A percentile compares a stretch with the other conserved stretches of the same genome.
Evolutionary conservation across 2,113 vertebrate species (phyloP).

Genomic region (Ariopsis seemanni): DNA sequence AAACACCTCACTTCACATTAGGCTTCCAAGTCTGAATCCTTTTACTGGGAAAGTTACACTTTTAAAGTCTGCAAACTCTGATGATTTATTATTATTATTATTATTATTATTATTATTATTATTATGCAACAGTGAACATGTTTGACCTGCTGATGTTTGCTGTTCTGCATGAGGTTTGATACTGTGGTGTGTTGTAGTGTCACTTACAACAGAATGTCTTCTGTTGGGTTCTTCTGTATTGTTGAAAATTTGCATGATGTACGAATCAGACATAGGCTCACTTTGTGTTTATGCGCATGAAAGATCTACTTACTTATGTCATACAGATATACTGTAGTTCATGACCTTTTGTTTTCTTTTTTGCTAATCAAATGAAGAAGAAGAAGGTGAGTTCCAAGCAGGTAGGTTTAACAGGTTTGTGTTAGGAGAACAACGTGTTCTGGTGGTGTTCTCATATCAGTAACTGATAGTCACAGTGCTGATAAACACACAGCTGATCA

Average conservation of each 20-base stretch:
- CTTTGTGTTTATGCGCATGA: neutral
- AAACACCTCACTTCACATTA: no score
- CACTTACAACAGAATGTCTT: neutral
- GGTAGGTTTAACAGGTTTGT: constrained; percentile 57
- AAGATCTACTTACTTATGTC: neutral
- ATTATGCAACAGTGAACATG: neutral
- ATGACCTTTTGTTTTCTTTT: constrained; percentile 35
- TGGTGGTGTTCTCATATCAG: neutral
- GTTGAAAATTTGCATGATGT: constrained; percentile 24
- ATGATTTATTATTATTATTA: neutral
- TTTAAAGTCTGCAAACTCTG: neutral
- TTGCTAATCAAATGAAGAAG: constrained; percentile 66
- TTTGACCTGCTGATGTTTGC: neutral
- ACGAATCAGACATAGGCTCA: neutral
- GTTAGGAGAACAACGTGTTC: neutral
- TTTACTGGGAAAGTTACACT: no score
- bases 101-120: neutral
- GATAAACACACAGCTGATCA: neutral
- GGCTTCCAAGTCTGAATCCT: no score
- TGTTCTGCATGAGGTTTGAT: constrained; percentile 1
- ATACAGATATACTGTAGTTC: neutral
- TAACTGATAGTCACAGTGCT: neutral
- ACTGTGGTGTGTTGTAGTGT: neutral
- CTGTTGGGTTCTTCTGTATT: neutral
- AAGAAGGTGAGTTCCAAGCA: constrained; percentile 64